A percentile compares a stretch with the other conserved stretches of the same genome.
phyloP scores from a whole-genome alignment of 2,888 invertebrate genomes.

The Tricholauxania praeusta region DNA sequence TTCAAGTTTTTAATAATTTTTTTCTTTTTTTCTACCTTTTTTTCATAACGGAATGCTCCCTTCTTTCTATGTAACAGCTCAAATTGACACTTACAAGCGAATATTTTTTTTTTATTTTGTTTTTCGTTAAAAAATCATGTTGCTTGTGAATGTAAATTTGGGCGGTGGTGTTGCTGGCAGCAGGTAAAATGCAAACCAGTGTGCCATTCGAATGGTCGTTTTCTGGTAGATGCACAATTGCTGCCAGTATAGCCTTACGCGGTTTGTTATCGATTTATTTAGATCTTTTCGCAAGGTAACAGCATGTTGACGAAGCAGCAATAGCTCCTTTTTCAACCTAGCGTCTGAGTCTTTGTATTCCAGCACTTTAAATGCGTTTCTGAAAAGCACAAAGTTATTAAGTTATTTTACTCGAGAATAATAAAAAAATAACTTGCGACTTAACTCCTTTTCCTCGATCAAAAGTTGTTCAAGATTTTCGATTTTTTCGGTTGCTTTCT shows the following conservation, averaged over 20 bases:
- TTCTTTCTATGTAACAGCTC: too few relatives aligned
- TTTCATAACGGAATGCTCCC: too few relatives aligned
- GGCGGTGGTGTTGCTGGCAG: constrained; percentile 52
- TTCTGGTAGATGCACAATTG: constrained; percentile 38
- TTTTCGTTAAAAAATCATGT: background rate
- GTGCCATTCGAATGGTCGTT: constrained; percentile 41
- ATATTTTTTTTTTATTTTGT: background rate
- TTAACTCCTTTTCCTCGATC: constrained; percentile 42
- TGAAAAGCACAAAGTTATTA: background rate
- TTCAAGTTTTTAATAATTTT: too few relatives aligned
- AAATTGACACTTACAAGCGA: too few relatives aligned
- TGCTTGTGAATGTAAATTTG: background rate
- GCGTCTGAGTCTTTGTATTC: background rate
- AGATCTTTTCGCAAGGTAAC: constrained; percentile 34
- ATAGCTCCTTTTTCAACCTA: constrained; percentile 23
- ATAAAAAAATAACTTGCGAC: background rate
- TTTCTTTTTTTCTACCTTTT: too few relatives aligned
- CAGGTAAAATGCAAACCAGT: constrained; percentile 47
- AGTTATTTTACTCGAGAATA: too few relatives aligned
- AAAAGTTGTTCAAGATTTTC: constrained; percentile 37
- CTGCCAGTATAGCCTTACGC: constrained; percentile 42
- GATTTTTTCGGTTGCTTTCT: constrained; percentile 35
- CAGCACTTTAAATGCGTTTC: background rate
- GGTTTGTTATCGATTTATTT: constrained; percentile 38
- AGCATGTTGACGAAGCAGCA: constrained; percentile 18